Conservation (phyloP, 2,797 vertebrate species). For the Brotula barbata region DNA sequence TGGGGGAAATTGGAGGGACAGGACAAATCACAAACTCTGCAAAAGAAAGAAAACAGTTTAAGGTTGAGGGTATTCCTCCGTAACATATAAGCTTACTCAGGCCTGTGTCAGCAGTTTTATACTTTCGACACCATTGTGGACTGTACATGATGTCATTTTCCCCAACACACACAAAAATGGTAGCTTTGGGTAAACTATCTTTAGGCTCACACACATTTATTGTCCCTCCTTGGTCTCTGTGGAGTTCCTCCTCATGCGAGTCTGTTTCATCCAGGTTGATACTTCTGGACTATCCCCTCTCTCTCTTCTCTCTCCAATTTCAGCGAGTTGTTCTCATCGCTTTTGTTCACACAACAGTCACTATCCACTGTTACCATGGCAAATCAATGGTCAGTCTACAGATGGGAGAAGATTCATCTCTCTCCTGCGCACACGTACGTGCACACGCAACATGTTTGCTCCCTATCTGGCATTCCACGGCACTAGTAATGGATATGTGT, state of each 20-base stretch:
- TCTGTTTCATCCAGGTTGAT: conserved; percentile 34
- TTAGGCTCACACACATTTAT: conserved; percentile 47
- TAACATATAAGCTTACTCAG: conserved; percentile 73
- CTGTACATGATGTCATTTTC: conserved; percentile 34
- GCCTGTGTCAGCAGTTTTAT: conserved; percentile 69
- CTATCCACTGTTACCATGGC: conserved; percentile 72
- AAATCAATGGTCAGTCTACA: conserved; percentile 73
- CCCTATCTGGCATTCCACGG: conserved; percentile 47
- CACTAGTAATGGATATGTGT: conserved; percentile 51
- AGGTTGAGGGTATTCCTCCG: conserved; percentile 71
- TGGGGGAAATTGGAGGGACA: conserved; percentile 30
- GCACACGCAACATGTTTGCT: conserved; percentile 31
- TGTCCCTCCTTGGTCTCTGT: conserved; percentile 16
- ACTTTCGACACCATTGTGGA: conserved; percentile 62
- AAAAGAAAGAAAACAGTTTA: conserved; percentile 61
- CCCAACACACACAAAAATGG: conserved; percentile 49
- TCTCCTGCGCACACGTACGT: conserved; percentile 16
- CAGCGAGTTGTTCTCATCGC: conserved; percentile 52
- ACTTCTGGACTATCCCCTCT: conserved; percentile 17
- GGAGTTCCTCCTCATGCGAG: conserved; percentile 24
- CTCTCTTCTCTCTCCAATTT: conserved; percentile 26
- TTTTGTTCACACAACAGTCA: conserved; percentile 70
- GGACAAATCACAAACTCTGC: conserved; percentile 67
- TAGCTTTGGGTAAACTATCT: conserved; percentile 54
- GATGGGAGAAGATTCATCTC: conserved; percentile 67